Conservation (phyloP, 1,140 invertebrate genomes). For the Platorchestia sp. region DNA sequence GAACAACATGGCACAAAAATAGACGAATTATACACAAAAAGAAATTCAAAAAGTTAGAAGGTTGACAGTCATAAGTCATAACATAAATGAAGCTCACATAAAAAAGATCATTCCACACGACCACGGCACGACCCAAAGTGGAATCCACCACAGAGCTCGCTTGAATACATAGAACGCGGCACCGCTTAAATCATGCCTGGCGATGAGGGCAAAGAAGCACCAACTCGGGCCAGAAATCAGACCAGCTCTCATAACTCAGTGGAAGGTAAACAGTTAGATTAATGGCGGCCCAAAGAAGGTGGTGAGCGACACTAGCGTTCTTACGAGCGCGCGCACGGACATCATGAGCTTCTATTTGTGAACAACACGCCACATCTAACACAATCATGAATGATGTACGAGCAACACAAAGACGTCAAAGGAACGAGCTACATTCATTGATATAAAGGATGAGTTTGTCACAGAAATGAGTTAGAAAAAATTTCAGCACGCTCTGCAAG, state of each 20-base stretch:
- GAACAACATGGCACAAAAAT: not conserved
- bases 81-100: not conserved
- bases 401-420: not conserved
- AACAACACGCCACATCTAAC: not conserved
- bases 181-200: not conserved
- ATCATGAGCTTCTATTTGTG: constrained; percentile 11
- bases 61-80: not conserved
- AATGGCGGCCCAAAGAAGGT: constrained; percentile 43
- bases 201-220: constrained; percentile 14
- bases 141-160: not conserved
- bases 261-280: constrained; percentile 30
- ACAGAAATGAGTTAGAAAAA: not conserved
- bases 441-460: not conserved
- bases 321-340: not conserved
- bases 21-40: not conserved
- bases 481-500: not conserved
- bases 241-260: constrained; percentile 29
- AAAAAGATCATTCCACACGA: not conserved
- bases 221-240: constrained; percentile 25
- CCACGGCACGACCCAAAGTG: not conserved
- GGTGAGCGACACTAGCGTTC: not conserved
- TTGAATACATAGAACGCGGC: constrained; percentile 18
- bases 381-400: not conserved
- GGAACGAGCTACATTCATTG: not conserved
- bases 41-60: not conserved